These are phyloP conservation scores for Temnothorax rugatulus DNA, from an alignment of 2,888 invertebrate species.

Conservation along the genomic window DNA sequence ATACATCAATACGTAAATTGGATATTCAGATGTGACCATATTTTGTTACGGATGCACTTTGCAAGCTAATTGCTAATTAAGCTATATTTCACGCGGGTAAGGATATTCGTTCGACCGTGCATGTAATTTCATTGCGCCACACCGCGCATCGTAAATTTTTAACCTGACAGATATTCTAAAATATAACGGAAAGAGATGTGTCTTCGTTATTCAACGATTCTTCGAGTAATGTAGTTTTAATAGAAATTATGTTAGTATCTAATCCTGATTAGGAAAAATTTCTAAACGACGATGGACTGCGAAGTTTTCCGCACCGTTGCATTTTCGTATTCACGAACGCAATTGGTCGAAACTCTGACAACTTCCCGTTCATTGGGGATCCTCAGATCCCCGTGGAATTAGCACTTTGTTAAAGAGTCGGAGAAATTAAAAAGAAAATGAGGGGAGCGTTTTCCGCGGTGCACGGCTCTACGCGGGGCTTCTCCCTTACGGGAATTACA, in stretches of 20 bases:
- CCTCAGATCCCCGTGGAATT: conserved; percentile 40
- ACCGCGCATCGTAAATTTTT: conserved; percentile 26
- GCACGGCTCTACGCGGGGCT: conserved; percentile 33
- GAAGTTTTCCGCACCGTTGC: conserved; percentile 36
- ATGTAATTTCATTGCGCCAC: conserved; percentile 45
- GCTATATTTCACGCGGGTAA: conserved; percentile 43
- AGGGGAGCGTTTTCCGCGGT: conserved; percentile 19
- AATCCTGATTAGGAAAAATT: neutral
- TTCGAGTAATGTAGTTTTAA: neutral
- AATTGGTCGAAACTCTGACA: conserved; percentile 50
- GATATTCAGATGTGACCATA: conserved; percentile 59
- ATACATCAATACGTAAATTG: conserved; percentile 61
- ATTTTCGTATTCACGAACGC: conserved; percentile 38
- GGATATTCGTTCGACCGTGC: conserved; percentile 32
- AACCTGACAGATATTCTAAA: conserved; percentile 2
- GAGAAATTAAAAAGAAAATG: conserved; percentile 63
- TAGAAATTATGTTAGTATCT: neutral
- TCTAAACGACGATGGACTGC: neutral
- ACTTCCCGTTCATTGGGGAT: conserved; percentile 37
- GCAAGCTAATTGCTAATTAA: conserved; percentile 59
- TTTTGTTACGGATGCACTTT: conserved; percentile 55
- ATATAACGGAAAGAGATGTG: neutral
- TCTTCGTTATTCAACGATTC: neutral
- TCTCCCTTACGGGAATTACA: conserved; percentile 60
- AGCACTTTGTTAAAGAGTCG: conserved; percentile 60